These are phyloP conservation scores for Opisthograptis luteolata DNA, from an alignment of 2,888 invertebrate genomes.

Conservation along the genomic window DNA sequence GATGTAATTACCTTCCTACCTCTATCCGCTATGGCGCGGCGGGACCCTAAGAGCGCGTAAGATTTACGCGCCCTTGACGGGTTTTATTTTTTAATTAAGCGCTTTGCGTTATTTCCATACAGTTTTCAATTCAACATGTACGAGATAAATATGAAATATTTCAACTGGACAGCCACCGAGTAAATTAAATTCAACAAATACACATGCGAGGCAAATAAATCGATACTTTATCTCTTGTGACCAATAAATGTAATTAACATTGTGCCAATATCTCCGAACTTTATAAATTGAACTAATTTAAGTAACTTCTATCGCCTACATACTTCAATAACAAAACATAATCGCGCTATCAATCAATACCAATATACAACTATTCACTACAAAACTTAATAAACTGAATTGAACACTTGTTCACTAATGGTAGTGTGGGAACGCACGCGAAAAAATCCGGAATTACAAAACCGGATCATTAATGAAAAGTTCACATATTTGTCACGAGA, in stretches of 20 bases:
- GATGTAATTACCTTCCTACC: too few relatives aligned
- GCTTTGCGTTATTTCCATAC: too few relatives aligned
- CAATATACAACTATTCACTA: slow-evolving; percentile 18
- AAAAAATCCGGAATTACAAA: slow-evolving; percentile 22
- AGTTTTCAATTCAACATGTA: background rate
- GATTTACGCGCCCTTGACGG: too few relatives aligned
- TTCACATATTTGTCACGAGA: slow-evolving; percentile 19
- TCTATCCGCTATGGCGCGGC: too few relatives aligned
- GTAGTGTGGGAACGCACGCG: slow-evolving; percentile 26
- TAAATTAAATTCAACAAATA: slow-evolving; percentile 22
- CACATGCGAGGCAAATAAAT: slow-evolving; percentile 27
- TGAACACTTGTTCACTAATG: slow-evolving; percentile 14
- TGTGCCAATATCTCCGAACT: slow-evolving; percentile 25
- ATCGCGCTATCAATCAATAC: slow-evolving; percentile 24
- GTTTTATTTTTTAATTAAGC: too few relatives aligned
- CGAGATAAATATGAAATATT: background rate
- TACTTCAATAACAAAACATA: slow-evolving; percentile 29
- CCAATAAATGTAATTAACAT: too few relatives aligned
- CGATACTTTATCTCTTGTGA: slow-evolving; percentile 34
- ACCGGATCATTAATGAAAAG: slow-evolving; percentile 11
- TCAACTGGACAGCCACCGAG: background rate
- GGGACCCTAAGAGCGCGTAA: too few relatives aligned
- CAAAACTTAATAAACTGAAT: slow-evolving; percentile 14
- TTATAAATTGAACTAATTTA: slow-evolving; percentile 38
- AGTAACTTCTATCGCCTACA: slow-evolving; percentile 28